phyloP scores from a whole-genome alignment of 2,797 vertebrate species.

The Sebastes iracundus region DNA sequence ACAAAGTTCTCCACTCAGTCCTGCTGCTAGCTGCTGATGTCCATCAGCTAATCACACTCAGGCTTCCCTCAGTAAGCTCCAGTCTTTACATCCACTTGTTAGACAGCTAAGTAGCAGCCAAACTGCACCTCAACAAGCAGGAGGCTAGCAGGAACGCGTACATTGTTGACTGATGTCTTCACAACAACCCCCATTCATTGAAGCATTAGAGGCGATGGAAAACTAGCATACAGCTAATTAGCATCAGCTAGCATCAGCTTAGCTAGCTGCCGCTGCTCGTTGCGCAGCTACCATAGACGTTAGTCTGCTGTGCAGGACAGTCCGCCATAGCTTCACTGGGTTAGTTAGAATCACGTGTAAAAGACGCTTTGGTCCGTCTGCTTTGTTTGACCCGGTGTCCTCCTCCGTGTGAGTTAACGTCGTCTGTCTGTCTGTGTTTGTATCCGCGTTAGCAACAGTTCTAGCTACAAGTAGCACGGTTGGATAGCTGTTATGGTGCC shows the following conservation, averaged over 20 bases:
- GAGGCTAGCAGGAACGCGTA: slow-evolving; percentile 8
- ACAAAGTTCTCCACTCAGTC: slow-evolving; percentile 42
- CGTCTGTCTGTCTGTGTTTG: slow-evolving; percentile 27
- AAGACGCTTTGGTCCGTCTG: background rate
- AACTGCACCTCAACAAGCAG: slow-evolving; percentile 19
- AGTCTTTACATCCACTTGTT: slow-evolving; percentile 1
- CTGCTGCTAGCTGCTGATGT: background rate
- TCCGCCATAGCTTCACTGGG: background rate
- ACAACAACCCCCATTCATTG: slow-evolving; percentile 64
- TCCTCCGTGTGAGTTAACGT: slow-evolving; percentile 36
- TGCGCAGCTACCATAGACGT: slow-evolving; percentile 68
- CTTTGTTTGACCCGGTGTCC: background rate
- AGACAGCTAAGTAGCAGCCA: background rate
- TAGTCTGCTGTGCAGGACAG: background rate
- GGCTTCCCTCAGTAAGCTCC: slow-evolving; percentile 1
- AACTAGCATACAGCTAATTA: slow-evolving; percentile 62
- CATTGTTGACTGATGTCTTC: slow-evolving; percentile 36
- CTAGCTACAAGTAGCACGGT: slow-evolving; percentile 62
- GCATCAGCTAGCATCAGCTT: slow-evolving; percentile 37
- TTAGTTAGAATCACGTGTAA: background rate
- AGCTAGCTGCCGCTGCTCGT: slow-evolving; percentile 39
- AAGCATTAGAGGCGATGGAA: slow-evolving; percentile 10
- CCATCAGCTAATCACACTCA: background rate
- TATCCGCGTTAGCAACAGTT: slow-evolving; percentile 59
- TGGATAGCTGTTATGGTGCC: slow-evolving; percentile 38